Evolutionary conservation across 2,113 vertebrate species (phyloP).

Genomic region (Nycticryphes semicollaris): DNA sequence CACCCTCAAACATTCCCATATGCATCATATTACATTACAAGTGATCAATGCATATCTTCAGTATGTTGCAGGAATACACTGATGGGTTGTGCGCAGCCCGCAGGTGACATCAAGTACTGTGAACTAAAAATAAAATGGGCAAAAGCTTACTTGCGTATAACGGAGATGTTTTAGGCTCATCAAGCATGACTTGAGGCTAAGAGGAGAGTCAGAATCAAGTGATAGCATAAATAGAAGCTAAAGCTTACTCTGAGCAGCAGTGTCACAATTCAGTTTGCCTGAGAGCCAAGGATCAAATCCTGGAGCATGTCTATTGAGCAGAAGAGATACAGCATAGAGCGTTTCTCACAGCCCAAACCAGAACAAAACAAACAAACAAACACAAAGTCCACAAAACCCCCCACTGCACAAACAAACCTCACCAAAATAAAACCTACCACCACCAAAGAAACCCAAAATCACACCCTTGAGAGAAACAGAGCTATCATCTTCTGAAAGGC

Average conservation of each 20-base stretch:
- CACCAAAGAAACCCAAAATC: neutral
- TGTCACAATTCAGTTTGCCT: neutral
- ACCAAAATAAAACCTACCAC: neutral
- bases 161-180: neutral
- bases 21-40: neutral
- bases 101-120: neutral
- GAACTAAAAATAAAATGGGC: neutral
- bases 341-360: neutral
- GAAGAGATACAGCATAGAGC: neutral
- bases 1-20: neutral
- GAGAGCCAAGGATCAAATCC: neutral
- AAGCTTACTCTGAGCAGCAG: neutral
- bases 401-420: neutral
- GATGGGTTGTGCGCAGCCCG: too few species aligned
- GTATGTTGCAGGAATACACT: neutral
- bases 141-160: neutral
- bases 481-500: neutral
- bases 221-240: neutral
- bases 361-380: neutral
- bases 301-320: neutral
- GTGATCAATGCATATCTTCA: neutral
- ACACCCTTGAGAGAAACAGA: neutral
- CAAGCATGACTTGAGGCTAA: neutral
- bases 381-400: neutral
- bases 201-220: neutral